Conservation (phyloP, 2,888 invertebrate species). For the Scelioninae gen. 1 region DNA sequence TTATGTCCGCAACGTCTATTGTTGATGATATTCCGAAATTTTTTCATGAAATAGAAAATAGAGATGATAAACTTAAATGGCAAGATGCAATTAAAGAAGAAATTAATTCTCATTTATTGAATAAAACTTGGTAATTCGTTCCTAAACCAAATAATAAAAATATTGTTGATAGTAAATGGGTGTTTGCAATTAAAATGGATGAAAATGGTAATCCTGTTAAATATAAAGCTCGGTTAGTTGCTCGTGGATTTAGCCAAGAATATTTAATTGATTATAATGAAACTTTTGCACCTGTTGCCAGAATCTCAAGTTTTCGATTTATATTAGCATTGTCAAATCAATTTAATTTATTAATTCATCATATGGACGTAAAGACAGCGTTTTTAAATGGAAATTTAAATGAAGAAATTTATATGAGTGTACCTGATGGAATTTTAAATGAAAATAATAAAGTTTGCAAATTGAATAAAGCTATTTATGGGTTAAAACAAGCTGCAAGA, state of each 20-base stretch:
- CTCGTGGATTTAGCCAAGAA: too few species aligned
- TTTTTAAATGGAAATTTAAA: too few species aligned
- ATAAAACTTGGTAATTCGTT: slow-evolving; percentile 42
- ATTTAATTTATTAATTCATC: too few species aligned
- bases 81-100: slow-evolving; percentile 44
- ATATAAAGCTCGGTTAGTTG: too few species aligned
- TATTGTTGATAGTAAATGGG: slow-evolving; percentile 20
- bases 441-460: slow-evolving; percentile 7
- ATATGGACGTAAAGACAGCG: too few species aligned
- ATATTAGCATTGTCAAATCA: too few species aligned
- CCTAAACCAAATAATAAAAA: slow-evolving; percentile 28
- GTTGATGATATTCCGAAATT: not conserved
- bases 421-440: slow-evolving; percentile 2
- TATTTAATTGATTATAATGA: too few species aligned
- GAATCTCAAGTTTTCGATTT: too few species aligned
- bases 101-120: slow-evolving; percentile 14
- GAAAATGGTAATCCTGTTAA: slow-evolving; percentile 20
- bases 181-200: slow-evolving; percentile 22
- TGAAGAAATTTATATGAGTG: not conserved
- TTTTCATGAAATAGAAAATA: slow-evolving; percentile 12
- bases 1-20: not conserved
- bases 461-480: slow-evolving; percentile 26
- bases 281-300: too few species aligned
- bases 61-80: slow-evolving; percentile 34
- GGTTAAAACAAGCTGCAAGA: slow-evolving; percentile 37